Base-by-base conservation (phyloP, 2,797 vertebrate genomes). In the Spinibarbus caldwelli region DNA sequence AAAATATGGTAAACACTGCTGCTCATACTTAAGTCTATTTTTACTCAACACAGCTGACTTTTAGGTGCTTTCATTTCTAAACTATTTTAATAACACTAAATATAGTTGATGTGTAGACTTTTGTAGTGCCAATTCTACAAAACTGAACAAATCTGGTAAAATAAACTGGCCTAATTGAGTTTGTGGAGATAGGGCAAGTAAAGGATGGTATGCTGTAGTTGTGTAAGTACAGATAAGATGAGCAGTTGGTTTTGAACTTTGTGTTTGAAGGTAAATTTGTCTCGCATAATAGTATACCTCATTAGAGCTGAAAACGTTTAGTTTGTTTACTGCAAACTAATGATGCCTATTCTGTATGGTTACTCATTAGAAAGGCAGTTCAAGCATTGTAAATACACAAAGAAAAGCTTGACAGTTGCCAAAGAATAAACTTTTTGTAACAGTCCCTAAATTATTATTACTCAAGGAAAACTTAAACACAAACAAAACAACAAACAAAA, bases 261-360 rank as follows among this genome's bases (percentile, higher is more conserved):
- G 29, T 34, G 62, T 52, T 11, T 75, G 14, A 7, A 17, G 34
- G n/a, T 6, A 45, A 70, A 45, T 31, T 72, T 43, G 31, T 43
- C 17, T 68, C 19, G 9, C 52, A 26, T 26, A 73, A 73, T 11
- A 43, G 62, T 62, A 9, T n/a, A 71, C 52, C 70, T 73, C 70
- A 73, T 82, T 75, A 75, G 21, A 34, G 54, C 11, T 26, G 26
- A 34, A 62, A 75, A 49, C 54, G 8, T 82, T 81, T 26, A 21
- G 5, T 34, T 19, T 29, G 79, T 57, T 57, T 73, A 64, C 31
- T 49, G 47, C 29, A 64, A 49, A 73, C 29, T 73, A n/a, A 73
- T 19, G 29, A 47, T 45, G 70, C 29, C 26, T 49, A 34, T 62
- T 72, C n/a, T 45, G 6, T 59, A 59, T 6, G 76, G 23, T 38